These are phyloP conservation scores for Virgularia gustaviana DNA, from an alignment of 92 coral and sea anemone genomes.

Conservation along the genomic window DNA sequence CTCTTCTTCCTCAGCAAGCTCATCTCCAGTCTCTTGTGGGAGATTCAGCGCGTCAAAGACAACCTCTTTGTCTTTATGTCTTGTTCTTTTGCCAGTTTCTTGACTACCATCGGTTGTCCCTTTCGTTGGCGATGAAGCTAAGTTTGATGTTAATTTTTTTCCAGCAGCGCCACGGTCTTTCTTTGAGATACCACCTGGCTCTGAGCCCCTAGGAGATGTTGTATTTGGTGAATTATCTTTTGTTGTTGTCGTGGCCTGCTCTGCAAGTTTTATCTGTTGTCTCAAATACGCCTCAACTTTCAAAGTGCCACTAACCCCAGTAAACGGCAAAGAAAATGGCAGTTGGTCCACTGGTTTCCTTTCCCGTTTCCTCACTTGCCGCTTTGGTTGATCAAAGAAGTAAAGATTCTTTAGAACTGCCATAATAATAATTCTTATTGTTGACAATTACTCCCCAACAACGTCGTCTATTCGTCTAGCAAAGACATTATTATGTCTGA, in stretches of 20 bases:
- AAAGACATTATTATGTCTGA: too few relatives aligned
- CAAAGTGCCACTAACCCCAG: slow-evolving; percentile 95
- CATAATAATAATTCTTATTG: not conserved
- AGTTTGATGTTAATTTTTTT: not conserved
- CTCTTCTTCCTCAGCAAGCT: slow-evolving; percentile 92
- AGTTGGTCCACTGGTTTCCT: slow-evolving; percentile 87
- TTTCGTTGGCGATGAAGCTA: too few relatives aligned
- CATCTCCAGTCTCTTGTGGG: slow-evolving; percentile 45
- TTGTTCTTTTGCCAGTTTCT: not conserved
- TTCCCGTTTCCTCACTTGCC: slow-evolving; percentile 64
- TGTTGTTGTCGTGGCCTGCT: slow-evolving; percentile 10
- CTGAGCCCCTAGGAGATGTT: too few relatives aligned
- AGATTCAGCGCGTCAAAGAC: slow-evolving; percentile 37
- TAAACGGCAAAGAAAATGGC: slow-evolving; percentile 86
- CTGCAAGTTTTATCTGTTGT: slow-evolving; percentile 68
- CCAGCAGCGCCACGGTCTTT: slow-evolving; percentile 27
- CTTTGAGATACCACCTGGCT: not conserved
- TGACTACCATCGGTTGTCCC: slow-evolving; percentile 1
- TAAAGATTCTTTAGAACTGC: slow-evolving; percentile 34
- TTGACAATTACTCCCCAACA: not conserved
- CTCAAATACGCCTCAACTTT: slow-evolving; percentile 93
- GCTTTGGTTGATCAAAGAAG: slow-evolving; percentile 69
- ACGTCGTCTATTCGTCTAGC: too few relatives aligned
- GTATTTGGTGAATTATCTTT: slow-evolving; percentile 8
- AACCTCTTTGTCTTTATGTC: slow-evolving; percentile 31